Conservation (phyloP, 2,113 vertebrate genomes). For the Boleophthalmus pectinirostris region DNA sequence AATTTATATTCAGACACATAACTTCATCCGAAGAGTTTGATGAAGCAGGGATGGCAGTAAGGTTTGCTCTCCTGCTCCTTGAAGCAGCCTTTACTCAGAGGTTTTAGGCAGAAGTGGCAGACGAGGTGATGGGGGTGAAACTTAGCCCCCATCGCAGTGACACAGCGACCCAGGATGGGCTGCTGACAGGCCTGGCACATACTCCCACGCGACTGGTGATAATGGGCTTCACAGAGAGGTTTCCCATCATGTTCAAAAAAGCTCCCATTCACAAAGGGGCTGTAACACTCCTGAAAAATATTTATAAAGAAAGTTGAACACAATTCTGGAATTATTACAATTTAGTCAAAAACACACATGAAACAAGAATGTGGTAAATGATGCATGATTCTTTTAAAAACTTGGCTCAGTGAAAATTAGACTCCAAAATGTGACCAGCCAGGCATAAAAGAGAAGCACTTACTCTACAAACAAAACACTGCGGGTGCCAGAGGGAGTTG, state of each 20-base stretch:
- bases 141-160: conserved; percentile 90
- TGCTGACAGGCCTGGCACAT: conserved; percentile 89
- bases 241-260: conserved; percentile 91
- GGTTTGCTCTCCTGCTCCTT: conserved; percentile 91
- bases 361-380: neutral
- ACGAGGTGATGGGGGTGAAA: conserved; percentile 93
- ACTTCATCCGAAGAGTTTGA: conserved; percentile 84
- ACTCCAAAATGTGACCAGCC: neutral
- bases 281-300: conserved; percentile 82
- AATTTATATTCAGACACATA: conserved; percentile 10
- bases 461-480: conserved; percentile 85
- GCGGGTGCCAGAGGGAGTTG: conserved; percentile 88
- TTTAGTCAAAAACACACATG: neutral
- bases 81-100: conserved; percentile 92
- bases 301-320: neutral
- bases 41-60: conserved; percentile 92
- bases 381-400: neutral
- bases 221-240: conserved; percentile 89
- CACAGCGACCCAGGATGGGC: conserved; percentile 89
- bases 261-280: conserved; percentile 87
- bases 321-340: neutral
- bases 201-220: conserved; percentile 87
- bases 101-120: conserved; percentile 90
- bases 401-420: neutral
- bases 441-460: conserved; percentile 41